Evolutionary conservation across 2,113 vertebrate genomes (phyloP).

Genomic region (Apteryx owenii): DNA sequence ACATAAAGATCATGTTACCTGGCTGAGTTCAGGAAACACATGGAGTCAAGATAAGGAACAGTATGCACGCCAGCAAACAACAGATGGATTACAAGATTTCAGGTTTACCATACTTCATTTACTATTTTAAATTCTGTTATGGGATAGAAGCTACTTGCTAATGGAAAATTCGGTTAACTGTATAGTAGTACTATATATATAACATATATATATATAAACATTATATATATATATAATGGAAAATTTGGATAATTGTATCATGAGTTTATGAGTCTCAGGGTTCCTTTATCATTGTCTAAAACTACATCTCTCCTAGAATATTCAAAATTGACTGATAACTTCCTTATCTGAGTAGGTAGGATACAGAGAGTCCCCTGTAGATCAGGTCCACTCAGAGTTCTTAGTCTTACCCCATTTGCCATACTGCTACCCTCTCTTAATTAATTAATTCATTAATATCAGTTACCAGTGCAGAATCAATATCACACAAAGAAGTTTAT

Average conservation of each 20-base stretch:
- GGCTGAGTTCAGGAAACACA: background rate
- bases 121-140: background rate
- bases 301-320: background rate
- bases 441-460: background rate
- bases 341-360: background rate
- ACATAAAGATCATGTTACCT: background rate
- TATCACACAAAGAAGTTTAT: background rate
- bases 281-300: background rate
- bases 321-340: background rate
- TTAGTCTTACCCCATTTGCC: background rate
- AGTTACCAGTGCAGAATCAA: background rate
- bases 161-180: background rate
- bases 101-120: background rate
- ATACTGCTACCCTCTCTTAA: background rate
- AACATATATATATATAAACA: background rate
- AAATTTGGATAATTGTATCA: background rate
- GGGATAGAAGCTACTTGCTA: background rate
- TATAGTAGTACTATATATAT: background rate
- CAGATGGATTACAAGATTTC: background rate
- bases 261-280: background rate
- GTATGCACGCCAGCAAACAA: background rate
- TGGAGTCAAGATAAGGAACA: background rate
- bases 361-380: background rate
- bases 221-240: background rate
- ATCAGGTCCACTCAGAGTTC: background rate